phyloP scores from a whole-genome alignment of 2,113 vertebrate species.

The Mastomys natalensis region DNA sequence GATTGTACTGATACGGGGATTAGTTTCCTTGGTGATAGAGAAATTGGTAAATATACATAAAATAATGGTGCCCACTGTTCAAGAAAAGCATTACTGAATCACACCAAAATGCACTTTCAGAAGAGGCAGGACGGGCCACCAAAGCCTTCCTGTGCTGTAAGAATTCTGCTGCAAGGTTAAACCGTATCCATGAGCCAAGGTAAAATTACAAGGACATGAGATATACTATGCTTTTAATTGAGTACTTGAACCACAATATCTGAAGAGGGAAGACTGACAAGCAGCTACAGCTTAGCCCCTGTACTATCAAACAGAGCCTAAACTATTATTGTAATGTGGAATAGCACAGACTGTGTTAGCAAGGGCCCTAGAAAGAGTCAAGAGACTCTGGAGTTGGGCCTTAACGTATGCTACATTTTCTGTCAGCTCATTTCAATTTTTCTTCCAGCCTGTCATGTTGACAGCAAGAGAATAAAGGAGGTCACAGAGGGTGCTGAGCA shows the following conservation, averaged over 20 bases:
- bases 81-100: slow-evolving; percentile 69
- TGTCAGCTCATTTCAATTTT: slow-evolving; percentile 87
- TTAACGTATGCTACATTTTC: slow-evolving; percentile 63
- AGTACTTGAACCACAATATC: slow-evolving; percentile 33
- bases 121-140: slow-evolving; percentile 66
- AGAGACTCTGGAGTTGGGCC: slow-evolving; percentile 67
- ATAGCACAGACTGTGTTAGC: not conserved
- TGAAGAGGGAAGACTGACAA: slow-evolving; percentile 56
- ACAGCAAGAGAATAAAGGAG: slow-evolving; percentile 87
- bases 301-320: slow-evolving; percentile 74
- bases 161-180: slow-evolving; percentile 51
- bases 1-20: slow-evolving; percentile 83
- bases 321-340: slow-evolving; percentile 75
- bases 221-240: slow-evolving; percentile 61
- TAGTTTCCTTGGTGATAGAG: slow-evolving; percentile 87
- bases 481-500: slow-evolving; percentile 87
- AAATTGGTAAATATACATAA: slow-evolving; percentile 83
- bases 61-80: slow-evolving; percentile 72
- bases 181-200: not conserved
- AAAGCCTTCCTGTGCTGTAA: slow-evolving; percentile 71
- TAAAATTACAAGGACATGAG: not conserved
- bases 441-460: slow-evolving; percentile 87
- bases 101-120: slow-evolving; percentile 63
- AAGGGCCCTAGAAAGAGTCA: slow-evolving; percentile 51
- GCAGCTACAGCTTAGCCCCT: slow-evolving; percentile 56